Evolutionary conservation across 2,888 invertebrate genomes (phyloP), one percentile per base, ranked within the genome.

Genomic region (Andrena minutula): DNA sequence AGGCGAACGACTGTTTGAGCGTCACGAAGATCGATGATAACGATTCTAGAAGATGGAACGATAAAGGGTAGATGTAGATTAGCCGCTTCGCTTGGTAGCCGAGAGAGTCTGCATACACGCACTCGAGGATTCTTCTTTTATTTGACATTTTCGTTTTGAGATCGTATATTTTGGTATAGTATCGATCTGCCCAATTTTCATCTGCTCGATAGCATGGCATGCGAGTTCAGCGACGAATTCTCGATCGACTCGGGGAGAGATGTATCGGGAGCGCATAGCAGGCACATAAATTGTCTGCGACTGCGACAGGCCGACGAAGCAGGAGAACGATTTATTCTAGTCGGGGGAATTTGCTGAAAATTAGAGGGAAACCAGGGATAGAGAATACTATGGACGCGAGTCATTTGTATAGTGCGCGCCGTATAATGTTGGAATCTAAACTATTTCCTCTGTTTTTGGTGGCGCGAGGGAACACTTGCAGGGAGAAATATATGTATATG

Each of bases 141-240:
- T 8, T 30, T 70, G 20, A 6, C 26, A 51, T 64, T 63, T 70
- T 32, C 12, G 32, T 68, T 63, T 68, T 49, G 28, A 73, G 56
- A 56, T 75, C 73, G 58, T 84, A 8, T 76, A 10, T 12, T 47
- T 75, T 82, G 32, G 77, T 79, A 81, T 70, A 75, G 61, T 70
- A 65, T 82, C 82, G 74, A 75, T 61, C 68, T 71, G 61, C 60
- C 69, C 49, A 78, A 35, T 69, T 77, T 85, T 78, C 76, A 80
- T 87, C 75, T 87, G 84, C 80, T 87, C 88, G 84, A 82, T 61
- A 74, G 88, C 88, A 88, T 88, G 88, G 88, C 88, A 88, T 88
- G 88, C 76, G 23, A 83, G 63, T 79, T 87, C 16, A 65, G 53
- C 47, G 63, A 69, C 49, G 60, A 66, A 30, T 68, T 82, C 53